Evolutionary conservation across 1,140 invertebrate species (phyloP), one percentile per base, ranked within the genome.

Genomic region (Solen grandis): DNA sequence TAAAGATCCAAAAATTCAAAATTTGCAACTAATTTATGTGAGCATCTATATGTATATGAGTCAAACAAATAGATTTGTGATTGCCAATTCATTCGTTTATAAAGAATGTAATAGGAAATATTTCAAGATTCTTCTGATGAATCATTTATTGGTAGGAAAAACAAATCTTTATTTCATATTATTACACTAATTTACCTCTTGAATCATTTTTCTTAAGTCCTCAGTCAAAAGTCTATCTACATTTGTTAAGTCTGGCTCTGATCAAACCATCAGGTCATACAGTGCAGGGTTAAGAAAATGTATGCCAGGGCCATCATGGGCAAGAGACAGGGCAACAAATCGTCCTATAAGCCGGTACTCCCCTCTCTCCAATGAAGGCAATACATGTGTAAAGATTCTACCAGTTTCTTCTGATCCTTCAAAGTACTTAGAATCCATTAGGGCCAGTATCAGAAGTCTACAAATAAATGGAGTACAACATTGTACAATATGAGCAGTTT

Each of bases 241-340:
- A 10, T 66, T 10, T 22, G 16, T 66, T 10, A 38, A 13, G 5
- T 66, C 2, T 8, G 63, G 8, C 8, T 46, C 19, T 46, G 8
- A 19, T 46, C 41, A 8, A 8, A 46, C 41, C 41, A 46, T 46
- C 8, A 46, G 41, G 19, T 46, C 41, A 46, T 46, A 46, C 8
- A 46, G 41, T 10, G 8, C 41, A 10, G 31, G 10, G n/a, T 16
- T n/a, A 66, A 66, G 22, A 13, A 66, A 31, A 5, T 31, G 63
- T 3, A 66, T 3, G 41, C 63, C 63, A n/a, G 63, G 63, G 22
- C 63, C 63, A 66, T 66, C 63, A 10, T 66, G 63, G 5, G 63
- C 63, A n/a, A 66, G n/a, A 22, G 63, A 35, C 36, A 66, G 41
- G 25, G 33, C 63, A 4, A 66, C 38, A 19, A 66, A 8, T 66